Conservation (phyloP, 1,140 invertebrate genomes). For the Heliconius melpomene region DNA sequence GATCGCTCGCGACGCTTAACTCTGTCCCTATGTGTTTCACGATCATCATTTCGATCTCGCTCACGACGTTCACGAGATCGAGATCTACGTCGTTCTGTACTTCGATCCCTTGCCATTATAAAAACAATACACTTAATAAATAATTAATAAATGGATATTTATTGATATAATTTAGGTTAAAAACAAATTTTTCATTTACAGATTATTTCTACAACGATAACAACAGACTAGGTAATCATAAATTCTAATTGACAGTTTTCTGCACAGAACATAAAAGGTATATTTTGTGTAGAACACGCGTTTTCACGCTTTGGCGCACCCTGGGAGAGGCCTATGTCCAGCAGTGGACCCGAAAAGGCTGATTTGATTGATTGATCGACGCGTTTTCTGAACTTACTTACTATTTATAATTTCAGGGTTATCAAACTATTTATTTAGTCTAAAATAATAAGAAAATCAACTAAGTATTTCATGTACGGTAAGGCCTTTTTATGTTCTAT, state of each 20-base stretch:
- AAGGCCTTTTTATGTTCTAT: too few species aligned
- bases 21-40: constrained; percentile 69
- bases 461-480: too few species aligned
- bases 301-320: too few species aligned
- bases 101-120: constrained; percentile 66
- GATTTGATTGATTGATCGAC: too few species aligned
- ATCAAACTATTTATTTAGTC: neutral
- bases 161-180: neutral
- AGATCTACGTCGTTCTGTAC: constrained; percentile 65
- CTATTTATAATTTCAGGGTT: neutral
- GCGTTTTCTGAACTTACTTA: neutral
- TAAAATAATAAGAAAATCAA: too few species aligned
- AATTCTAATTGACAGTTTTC: neutral
- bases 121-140: neutral
- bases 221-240: neutral
- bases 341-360: too few species aligned
- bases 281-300: too few species aligned
- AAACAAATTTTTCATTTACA: neutral
- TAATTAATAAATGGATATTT: neutral
- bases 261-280: too few species aligned
- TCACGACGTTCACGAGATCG: constrained; percentile 68
- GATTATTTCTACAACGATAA: neutral
- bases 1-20: constrained; percentile 64
- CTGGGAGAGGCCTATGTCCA: too few species aligned
- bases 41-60: constrained; percentile 68